Conservation (phyloP, 2,797 vertebrate species). For the Bryconaethiops microstoma region DNA sequence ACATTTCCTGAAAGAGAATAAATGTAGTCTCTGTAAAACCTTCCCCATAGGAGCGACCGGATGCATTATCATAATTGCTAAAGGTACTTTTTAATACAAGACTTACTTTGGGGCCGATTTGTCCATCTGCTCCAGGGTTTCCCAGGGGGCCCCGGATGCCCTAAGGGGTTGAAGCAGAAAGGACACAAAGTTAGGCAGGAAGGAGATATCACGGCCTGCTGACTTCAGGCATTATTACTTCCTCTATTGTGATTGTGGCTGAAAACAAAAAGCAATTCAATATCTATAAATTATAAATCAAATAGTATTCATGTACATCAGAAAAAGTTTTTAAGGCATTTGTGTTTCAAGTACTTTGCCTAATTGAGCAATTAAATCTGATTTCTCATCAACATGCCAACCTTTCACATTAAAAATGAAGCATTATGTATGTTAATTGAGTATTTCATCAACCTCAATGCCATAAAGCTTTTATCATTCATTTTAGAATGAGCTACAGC, state of each 20-base stretch:
- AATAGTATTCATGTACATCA: too few species aligned
- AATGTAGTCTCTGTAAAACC: constrained; percentile 32
- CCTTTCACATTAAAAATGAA: too few species aligned
- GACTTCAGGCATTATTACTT: constrained; percentile 31
- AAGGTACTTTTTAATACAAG: constrained; percentile 64
- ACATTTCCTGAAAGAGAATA: constrained; percentile 30
- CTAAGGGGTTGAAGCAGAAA: constrained; percentile 57
- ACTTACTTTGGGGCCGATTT: constrained; percentile 74
- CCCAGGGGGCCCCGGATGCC: constrained; percentile 68
- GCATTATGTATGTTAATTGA: neutral
- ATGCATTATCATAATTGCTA: constrained; percentile 70
- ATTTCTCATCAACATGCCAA: too few species aligned
- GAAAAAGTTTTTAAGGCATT: too few species aligned
- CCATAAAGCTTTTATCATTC: neutral
- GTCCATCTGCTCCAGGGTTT: constrained; percentile 68
- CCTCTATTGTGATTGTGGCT: neutral
- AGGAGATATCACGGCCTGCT: constrained; percentile 35
- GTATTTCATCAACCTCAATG: neutral
- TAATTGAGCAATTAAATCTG: too few species aligned
- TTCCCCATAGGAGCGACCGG: constrained; percentile 23
- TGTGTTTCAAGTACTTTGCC: too few species aligned
- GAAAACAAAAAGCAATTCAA: neutral
- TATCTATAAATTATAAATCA: too few species aligned
- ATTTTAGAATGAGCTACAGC: neutral
- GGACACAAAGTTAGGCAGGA: constrained; percentile 34